A percentile compares a stretch with the other conserved stretches of the same genome.
These are phyloP conservation scores for Anarhynchus alexandrinus DNA, from an alignment of 2,113 vertebrate genomes.

Conservation along the genomic window DNA sequence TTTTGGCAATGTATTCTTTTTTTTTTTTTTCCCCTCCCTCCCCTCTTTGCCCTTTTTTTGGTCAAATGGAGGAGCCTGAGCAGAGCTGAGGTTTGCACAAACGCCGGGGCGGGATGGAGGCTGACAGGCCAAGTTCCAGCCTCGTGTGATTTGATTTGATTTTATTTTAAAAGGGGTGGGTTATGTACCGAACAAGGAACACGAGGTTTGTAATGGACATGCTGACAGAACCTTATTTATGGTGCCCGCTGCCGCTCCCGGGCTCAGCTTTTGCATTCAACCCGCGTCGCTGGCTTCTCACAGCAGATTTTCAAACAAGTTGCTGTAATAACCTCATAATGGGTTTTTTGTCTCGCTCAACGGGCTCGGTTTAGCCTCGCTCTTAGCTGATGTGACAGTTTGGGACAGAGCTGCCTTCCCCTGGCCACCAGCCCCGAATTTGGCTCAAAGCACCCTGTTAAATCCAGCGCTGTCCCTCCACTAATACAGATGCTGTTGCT, in stretches of 20 bases:
- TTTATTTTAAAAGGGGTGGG: not conserved
- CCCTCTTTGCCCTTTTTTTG: not conserved
- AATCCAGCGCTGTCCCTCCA: rapidly evolving
- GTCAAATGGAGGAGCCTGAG: not conserved
- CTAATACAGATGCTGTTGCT: not conserved
- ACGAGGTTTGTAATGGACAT: not conserved
- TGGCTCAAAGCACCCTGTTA: not conserved
- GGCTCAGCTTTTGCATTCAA: not conserved
- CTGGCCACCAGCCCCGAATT: not conserved
- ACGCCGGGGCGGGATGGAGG: not conserved
- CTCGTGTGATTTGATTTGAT: rapidly evolving
- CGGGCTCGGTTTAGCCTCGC: not conserved
- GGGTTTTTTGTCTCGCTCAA: not conserved
- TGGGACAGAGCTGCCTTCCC: not conserved
- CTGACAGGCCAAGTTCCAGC: not conserved
- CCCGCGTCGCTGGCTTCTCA: not conserved
- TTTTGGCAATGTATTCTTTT: not conserved
- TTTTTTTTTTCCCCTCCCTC: too few relatives aligned
- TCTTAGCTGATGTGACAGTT: not conserved
- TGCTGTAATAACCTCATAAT: not conserved
- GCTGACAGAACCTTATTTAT: not conserved
- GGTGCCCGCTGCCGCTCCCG: not conserved
- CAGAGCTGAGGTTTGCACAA: not conserved
- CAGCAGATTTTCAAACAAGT: not conserved
- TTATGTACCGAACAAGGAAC: not conserved